Evolutionary conservation across 2,113 vertebrate genomes (phyloP).

Genomic region (Mirounga angustirostris): DNA sequence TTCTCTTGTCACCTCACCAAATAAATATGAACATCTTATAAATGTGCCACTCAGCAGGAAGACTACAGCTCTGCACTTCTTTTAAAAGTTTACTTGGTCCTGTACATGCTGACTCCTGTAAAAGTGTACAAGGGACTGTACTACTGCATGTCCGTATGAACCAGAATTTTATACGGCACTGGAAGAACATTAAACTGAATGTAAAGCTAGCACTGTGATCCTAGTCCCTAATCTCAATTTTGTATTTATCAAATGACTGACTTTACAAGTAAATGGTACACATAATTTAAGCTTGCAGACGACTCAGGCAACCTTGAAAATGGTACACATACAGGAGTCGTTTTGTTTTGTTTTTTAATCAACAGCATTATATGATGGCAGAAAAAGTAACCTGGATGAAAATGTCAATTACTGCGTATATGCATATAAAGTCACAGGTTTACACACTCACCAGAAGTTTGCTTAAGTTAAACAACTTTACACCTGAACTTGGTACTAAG

Average conservation of each 20-base stretch:
- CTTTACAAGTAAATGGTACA: slow-evolving; percentile 62
- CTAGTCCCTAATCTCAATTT: slow-evolving; percentile 40
- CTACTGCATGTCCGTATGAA: not conserved
- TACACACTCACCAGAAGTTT: slow-evolving; percentile 41
- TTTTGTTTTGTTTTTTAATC: not conserved
- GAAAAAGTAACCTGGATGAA: slow-evolving; percentile 48
- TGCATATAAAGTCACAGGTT: slow-evolving; percentile 31
- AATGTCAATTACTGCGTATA: slow-evolving; percentile 1
- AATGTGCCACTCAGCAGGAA: slow-evolving; percentile 49
- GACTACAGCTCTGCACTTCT: not conserved
- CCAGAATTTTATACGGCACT: slow-evolving; percentile 34
- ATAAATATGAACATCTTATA: slow-evolving; percentile 47
- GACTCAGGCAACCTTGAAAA: slow-evolving; percentile 54
- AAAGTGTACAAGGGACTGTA: slow-evolving; percentile 26
- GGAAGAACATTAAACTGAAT: slow-evolving; percentile 20
- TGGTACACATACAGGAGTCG: not conserved
- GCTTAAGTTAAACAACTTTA: slow-evolving; percentile 47
- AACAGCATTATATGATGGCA: slow-evolving; percentile 11
- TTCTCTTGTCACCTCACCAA: slow-evolving; percentile 34
- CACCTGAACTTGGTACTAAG: slow-evolving; percentile 56
- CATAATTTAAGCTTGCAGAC: slow-evolving; percentile 58
- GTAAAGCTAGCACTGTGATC: not conserved
- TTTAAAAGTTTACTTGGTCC: slow-evolving; percentile 20
- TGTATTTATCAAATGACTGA: slow-evolving; percentile 35
- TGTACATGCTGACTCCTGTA: slow-evolving; percentile 34